Evolutionary conservation across 2,797 vertebrate genomes (phyloP).

Genomic region (Clarias pachynema): DNA sequence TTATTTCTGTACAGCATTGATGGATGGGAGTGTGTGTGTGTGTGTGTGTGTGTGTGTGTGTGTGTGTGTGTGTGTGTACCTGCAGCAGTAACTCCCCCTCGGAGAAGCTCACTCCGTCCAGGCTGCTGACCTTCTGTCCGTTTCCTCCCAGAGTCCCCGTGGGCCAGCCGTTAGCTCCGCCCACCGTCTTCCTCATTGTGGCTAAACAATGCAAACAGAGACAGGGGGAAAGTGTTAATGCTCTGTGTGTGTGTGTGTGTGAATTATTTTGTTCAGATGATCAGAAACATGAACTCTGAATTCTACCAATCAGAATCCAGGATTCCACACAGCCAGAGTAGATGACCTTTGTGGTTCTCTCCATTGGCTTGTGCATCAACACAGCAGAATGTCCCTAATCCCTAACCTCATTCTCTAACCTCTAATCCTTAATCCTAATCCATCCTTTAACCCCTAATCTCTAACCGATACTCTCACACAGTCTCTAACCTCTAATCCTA

Average conservation of each 20-base stretch:
- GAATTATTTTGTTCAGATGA: neutral
- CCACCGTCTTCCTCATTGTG: constrained; percentile 66
- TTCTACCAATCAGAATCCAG: neutral
- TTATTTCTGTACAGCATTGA: neutral
- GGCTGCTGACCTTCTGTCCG: constrained; percentile 56
- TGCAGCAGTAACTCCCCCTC: constrained; percentile 78
- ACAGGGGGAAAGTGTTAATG: neutral
- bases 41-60: neutral
- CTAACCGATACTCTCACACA: neutral
- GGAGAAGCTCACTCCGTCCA: constrained; percentile 72
- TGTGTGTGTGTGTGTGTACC: constrained; percentile 50
- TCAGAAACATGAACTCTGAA: neutral
- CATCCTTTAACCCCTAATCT: neutral
- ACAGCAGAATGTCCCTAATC: neutral
- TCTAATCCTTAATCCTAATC: neutral
- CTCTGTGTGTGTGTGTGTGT: neutral
- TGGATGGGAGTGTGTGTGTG: neutral
- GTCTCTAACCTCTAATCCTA: neutral
- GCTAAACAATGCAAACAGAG: constrained; percentile 59
- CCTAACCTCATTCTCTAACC: neutral
- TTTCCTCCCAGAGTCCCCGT: constrained; percentile 56
- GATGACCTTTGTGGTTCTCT: neutral
- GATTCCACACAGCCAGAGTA: neutral
- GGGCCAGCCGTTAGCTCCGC: constrained; percentile 50
- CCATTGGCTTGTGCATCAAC: neutral